Conservation (phyloP, 2,888 invertebrate species). For the Parochlus steinenii region DNA sequence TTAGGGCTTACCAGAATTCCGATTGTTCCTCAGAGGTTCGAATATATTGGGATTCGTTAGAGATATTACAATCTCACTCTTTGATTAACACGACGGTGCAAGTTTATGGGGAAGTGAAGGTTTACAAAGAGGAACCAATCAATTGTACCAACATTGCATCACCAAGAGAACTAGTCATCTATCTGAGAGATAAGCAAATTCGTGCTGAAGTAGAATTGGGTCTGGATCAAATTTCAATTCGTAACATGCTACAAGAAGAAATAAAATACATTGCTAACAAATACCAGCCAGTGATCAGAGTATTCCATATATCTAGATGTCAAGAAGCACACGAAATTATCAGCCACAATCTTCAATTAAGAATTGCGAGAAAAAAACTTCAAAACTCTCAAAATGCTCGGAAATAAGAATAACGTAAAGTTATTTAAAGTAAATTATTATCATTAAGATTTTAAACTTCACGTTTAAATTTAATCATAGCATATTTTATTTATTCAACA, state of each 20-base stretch:
- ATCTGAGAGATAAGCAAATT: slow-evolving; percentile 1
- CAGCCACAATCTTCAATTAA: slow-evolving; percentile 2
- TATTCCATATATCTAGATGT: neutral
- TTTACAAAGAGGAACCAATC: neutral
- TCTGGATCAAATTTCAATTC: neutral
- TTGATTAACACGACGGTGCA: slow-evolving; percentile 6
- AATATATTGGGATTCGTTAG: neutral
- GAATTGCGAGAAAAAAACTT: neutral
- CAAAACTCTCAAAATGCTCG: neutral
- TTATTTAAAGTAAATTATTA: too few species aligned
- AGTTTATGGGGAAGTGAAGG: slow-evolving; percentile 6
- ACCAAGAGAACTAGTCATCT: neutral
- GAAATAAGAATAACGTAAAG: neutral
- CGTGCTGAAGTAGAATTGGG: slow-evolving; percentile 1
- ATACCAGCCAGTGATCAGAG: slow-evolving; percentile 5
- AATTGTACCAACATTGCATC: neutral
- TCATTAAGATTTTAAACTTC: too few species aligned
- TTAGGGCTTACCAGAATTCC: slow-evolving; percentile 4
- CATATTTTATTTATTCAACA: neutral
- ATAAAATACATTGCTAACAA: neutral
- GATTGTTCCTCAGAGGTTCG: neutral
- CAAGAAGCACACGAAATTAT: slow-evolving; percentile 3
- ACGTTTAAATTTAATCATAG: too few species aligned
- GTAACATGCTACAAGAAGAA: slow-evolving; percentile 1
- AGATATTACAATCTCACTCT: too few species aligned